Base-by-base conservation (phyloP, 2,888 invertebrate genomes). In the Neoaliturus tenellus region DNA sequence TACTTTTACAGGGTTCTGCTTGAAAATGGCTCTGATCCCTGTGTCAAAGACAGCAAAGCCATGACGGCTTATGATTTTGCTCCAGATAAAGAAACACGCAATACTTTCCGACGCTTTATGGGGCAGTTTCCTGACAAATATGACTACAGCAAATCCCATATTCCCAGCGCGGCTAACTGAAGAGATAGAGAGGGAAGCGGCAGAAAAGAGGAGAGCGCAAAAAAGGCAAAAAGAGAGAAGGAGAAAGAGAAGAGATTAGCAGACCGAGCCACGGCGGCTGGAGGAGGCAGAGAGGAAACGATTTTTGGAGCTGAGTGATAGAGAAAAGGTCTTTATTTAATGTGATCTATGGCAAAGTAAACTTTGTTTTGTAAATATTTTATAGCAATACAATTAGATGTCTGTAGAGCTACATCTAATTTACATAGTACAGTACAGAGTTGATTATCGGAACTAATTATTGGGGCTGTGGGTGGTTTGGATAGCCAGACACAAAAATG, bases 31-130 rank as follows among this genome's bases (percentile, higher is more conserved):
- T 94, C 95, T 0, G 93, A 96, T 90, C 96, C 96, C 0, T 93
- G 95, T 87, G 89, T 93, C 39, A 94, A 92, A 89, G 95, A 96
- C 90, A 92, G 93, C 85, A 92, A 92, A 80, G 92, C 94, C 28
- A 94, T 95, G 88, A 95, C 95, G 0, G 94, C 97, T 0, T 97
- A 96, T 90, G 93, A 93, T n/a, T 93, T 93, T 25, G 92, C 95
- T 0, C 92, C 92, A 3, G 93, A 94, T 87, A 93, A 93, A 85
- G 93, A 93, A 86, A 93, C 94, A 0, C 92, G 96, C 87, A 93
- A 95, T 87, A 92, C 93, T 4, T 96, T 96, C 90, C 92, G 96
- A 86, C 90, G 94, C 88, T 97, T 95, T 90, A 95, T 95, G 90
- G 94, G 93, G 0, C 91, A 92, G 39, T 92, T 93, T 90, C 96